Percentiles rank a stretch among this genome's conserved stretches.
Conservation (phyloP, 2,888 invertebrate species). For the Drosophila nr. perissopoda region DNA sequence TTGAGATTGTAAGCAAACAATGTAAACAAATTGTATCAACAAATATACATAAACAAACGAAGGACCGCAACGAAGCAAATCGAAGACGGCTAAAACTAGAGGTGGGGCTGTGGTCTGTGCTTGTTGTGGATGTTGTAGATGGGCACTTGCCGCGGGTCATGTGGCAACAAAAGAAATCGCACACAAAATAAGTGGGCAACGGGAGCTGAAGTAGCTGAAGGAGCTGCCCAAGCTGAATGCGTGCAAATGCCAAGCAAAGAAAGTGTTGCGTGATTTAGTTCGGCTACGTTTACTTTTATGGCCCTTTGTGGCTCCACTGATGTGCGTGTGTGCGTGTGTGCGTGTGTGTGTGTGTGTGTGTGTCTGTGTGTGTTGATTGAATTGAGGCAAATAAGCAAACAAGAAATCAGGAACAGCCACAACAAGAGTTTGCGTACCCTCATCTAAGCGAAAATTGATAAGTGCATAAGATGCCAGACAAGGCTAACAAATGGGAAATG, state of each 20-base stretch:
- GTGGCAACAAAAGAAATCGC: slow-evolving; percentile 72
- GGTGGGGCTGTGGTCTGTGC: background rate
- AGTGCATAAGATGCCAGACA: slow-evolving; percentile 64
- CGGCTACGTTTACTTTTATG: slow-evolving; percentile 43
- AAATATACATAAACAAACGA: slow-evolving; percentile 78
- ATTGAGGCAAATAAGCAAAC: slow-evolving; percentile 77
- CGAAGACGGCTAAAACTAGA: slow-evolving; percentile 16
- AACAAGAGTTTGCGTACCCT: slow-evolving; percentile 21
- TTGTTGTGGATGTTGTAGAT: slow-evolving; percentile 32
- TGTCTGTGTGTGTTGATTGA: slow-evolving; percentile 64
- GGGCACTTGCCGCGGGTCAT: slow-evolving; percentile 66
- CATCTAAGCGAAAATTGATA: slow-evolving; percentile 64
- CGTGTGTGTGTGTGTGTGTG: no score
- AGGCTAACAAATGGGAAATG: slow-evolving; percentile 28
- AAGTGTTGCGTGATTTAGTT: slow-evolving; percentile 77
- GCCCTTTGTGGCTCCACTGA: slow-evolving; percentile 52
- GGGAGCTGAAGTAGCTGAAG: slow-evolving; percentile 43
- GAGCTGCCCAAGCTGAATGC: slow-evolving; percentile 42
- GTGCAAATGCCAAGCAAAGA: slow-evolving; percentile 72
- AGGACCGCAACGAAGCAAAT: slow-evolving; percentile 55
- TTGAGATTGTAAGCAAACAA: slow-evolving; percentile 77
- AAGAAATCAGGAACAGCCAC: slow-evolving; percentile 65
- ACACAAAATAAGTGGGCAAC: slow-evolving; percentile 47
- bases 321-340: slow-evolving; percentile 27
- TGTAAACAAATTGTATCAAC: slow-evolving; percentile 80